These are phyloP conservation scores for Streptopelia turtur DNA, from an alignment of 2,797 vertebrate species.

Conservation along the genomic window DNA sequence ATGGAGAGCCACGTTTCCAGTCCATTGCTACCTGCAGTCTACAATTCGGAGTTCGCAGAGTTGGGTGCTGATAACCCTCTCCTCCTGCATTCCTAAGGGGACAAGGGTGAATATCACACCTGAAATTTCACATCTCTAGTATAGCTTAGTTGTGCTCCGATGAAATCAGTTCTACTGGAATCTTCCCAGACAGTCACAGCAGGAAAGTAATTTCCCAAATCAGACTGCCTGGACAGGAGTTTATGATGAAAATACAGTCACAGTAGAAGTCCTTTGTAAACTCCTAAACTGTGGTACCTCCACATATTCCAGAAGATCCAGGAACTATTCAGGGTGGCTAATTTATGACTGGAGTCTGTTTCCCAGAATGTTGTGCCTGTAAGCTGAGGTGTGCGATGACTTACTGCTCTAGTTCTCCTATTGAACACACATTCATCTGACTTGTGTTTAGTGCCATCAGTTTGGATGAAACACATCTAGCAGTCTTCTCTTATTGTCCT, in stretches of 20 bases:
- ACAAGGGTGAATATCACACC: neutral
- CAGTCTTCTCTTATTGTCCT: neutral
- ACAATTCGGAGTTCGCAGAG: neutral
- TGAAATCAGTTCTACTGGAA: neutral
- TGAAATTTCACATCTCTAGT: neutral
- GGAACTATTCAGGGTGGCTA: neutral
- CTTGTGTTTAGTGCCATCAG: neutral
- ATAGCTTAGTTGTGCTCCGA: neutral
- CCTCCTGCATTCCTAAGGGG: rapidly evolving
- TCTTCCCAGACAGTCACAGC: neutral
- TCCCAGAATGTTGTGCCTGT: neutral
- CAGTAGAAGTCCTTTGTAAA: neutral
- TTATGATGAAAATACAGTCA: neutral
- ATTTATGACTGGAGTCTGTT: neutral
- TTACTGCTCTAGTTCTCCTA: neutral
- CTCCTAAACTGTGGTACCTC: neutral
- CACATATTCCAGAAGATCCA: neutral
- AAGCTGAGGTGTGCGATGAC: neutral
- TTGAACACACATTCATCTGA: rapidly evolving
- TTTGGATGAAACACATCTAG: neutral
- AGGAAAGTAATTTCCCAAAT: neutral
- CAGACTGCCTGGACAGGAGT: neutral
- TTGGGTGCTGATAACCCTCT: neutral
- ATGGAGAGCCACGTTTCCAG: neutral
- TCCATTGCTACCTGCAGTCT: neutral